Percentiles rank a stretch among this genome's conserved stretches.
Evolutionary conservation across 2,888 invertebrate genomes (phyloP).

Genomic region (Ceraclea dissimilis): DNA sequence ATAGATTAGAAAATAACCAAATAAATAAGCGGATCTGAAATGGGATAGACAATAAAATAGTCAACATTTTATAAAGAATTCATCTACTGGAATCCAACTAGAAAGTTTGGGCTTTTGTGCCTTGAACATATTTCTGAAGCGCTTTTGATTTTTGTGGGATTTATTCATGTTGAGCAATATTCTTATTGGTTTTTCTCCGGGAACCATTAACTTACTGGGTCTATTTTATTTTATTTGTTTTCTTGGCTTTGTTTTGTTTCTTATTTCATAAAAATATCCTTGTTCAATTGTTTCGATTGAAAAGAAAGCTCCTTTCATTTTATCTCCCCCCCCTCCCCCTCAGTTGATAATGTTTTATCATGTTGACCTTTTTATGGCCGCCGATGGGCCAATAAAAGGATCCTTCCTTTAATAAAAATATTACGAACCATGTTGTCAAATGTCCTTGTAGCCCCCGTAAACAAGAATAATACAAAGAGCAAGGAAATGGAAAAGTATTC

Average conservation of each 20-base stretch:
- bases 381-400: not conserved
- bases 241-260: not conserved
- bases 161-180: too few relatives aligned
- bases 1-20: too few relatives aligned
- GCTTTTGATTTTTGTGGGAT: too few relatives aligned
- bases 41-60: too few relatives aligned
- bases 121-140: too few relatives aligned
- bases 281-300: slow-evolving; percentile 2
- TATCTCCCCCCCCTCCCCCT: not conserved
- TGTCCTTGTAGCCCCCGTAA: too few relatives aligned
- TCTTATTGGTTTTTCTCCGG: too few relatives aligned
- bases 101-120: too few relatives aligned
- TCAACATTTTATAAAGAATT: too few relatives aligned
- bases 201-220: too few relatives aligned
- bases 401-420: not conserved
- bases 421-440: not conserved
- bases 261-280: not conserved
- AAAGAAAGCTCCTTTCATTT: not conserved
- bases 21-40: too few relatives aligned
- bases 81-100: too few relatives aligned
- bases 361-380: not conserved
- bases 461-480: not conserved
- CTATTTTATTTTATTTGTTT: not conserved
- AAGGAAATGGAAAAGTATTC: not conserved
- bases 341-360: not conserved